phyloP scores from a whole-genome alignment of 2,888 invertebrate genomes.

The Lydus trimaculatus region DNA sequence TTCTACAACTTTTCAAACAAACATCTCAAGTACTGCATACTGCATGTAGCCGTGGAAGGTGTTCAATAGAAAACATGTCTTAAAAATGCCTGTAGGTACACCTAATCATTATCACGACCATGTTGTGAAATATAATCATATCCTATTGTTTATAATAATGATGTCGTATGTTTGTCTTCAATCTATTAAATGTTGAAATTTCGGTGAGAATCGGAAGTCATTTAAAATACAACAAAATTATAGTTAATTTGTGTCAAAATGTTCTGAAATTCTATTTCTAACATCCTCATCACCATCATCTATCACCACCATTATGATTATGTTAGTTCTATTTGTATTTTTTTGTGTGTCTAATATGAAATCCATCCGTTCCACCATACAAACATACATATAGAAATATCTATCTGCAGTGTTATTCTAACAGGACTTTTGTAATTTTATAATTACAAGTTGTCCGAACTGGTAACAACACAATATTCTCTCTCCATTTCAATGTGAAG shows the following conservation, averaged over 20 bases:
- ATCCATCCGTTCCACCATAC: neutral
- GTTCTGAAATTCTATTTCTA: neutral
- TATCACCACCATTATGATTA: neutral
- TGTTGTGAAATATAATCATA: no score
- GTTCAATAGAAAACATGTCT: no score
- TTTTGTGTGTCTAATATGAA: neutral
- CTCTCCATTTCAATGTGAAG: neutral
- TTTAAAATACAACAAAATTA: neutral
- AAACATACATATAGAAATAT: neutral
- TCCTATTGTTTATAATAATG: no score
- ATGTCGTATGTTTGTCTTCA: no score
- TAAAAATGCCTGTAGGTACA: no score
- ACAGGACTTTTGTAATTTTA: constrained; percentile 32
- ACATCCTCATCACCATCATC: neutral
- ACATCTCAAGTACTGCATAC: no score
- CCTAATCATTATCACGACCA: no score
- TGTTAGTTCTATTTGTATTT: no score
- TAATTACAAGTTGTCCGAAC: constrained; percentile 30
- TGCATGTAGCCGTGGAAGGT: no score
- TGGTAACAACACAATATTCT: constrained; percentile 22
- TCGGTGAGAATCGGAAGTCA: neutral
- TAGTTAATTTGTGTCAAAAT: neutral
- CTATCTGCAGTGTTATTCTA: constrained; percentile 23
- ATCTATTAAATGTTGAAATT: neutral
- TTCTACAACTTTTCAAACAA: no score